Evolutionary conservation across 2,888 invertebrate species (phyloP).

Genomic region (Hydraecia micacea): DNA sequence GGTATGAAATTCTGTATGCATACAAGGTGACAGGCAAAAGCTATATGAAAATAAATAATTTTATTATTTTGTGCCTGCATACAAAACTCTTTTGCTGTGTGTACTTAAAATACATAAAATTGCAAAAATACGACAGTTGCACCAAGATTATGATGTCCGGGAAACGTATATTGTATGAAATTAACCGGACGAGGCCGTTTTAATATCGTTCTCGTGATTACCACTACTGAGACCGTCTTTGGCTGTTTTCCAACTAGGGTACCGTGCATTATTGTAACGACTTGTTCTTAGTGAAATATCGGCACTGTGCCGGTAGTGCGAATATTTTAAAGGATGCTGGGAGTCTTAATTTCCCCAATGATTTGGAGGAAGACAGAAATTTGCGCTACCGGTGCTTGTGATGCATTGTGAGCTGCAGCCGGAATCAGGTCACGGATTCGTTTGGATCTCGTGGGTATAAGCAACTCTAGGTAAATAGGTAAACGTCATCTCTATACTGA

Average conservation of each 20-base stretch:
- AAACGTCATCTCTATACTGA: background rate
- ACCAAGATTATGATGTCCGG: slow-evolving; percentile 49
- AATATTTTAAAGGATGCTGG: slow-evolving; percentile 39
- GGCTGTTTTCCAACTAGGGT: slow-evolving; percentile 80
- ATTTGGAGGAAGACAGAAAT: slow-evolving; percentile 51
- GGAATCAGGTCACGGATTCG: slow-evolving; percentile 44
- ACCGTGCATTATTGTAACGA: slow-evolving; percentile 76
- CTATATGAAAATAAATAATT: background rate
- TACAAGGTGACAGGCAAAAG: background rate
- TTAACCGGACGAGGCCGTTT: slow-evolving; percentile 63
- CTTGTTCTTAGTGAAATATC: slow-evolving; percentile 72
- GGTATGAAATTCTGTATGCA: background rate
- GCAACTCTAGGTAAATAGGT: background rate
- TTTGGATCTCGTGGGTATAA: slow-evolving; percentile 4
- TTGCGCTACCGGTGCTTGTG: slow-evolving; percentile 17
- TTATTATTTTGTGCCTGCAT: background rate
- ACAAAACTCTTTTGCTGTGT: background rate
- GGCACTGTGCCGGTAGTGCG: slow-evolving; percentile 55
- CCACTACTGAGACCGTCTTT: slow-evolving; percentile 65
- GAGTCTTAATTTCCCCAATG: slow-evolving; percentile 57
- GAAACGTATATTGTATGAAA: slow-evolving; percentile 53
- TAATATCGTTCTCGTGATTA: slow-evolving; percentile 68
- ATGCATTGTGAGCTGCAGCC: slow-evolving; percentile 22
- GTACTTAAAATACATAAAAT: slow-evolving; percentile 15
- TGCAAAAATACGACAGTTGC: slow-evolving; percentile 31